phyloP scores from a whole-genome alignment of 2,797 vertebrate species.

The Staurois parvus region DNA sequence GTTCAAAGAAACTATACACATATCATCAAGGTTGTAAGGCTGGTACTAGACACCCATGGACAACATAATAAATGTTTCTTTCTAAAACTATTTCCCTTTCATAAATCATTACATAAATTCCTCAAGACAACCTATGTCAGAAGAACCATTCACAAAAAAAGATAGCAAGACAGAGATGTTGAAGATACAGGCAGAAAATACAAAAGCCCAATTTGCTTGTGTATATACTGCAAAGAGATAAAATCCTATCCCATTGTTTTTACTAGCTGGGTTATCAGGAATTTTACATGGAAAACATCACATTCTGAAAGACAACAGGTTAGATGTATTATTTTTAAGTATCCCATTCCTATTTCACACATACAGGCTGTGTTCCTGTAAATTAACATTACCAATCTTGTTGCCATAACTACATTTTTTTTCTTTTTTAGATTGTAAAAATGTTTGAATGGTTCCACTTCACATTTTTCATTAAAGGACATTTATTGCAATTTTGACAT shows the following conservation, averaged over 20 bases:
- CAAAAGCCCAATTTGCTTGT: background rate
- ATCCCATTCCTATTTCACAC: background rate
- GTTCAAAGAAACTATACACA: slow-evolving; percentile 6
- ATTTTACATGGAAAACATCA: slow-evolving; percentile 19
- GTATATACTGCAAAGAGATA: background rate
- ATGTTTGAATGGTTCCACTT: slow-evolving; percentile 39
- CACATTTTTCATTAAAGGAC: slow-evolving; percentile 12
- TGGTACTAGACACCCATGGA: slow-evolving; percentile 9
- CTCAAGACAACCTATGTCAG: slow-evolving; percentile 1
- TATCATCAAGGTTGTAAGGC: slow-evolving; percentile 5
- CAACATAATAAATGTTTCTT: slow-evolving; percentile 45
- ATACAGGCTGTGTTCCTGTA: slow-evolving; percentile 18
- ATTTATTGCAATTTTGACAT: slow-evolving; percentile 44
- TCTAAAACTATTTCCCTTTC: slow-evolving; percentile 12
- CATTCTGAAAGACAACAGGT: background rate
- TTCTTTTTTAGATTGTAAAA: slow-evolving; percentile 16
- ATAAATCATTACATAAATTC: slow-evolving; percentile 36
- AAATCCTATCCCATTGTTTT: background rate
- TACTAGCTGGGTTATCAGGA: background rate
- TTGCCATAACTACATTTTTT: slow-evolving; percentile 50
- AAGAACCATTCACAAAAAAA: background rate
- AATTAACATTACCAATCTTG: slow-evolving; percentile 41
- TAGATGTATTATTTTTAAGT: background rate
- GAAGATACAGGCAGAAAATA: background rate
- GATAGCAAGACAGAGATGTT: slow-evolving; percentile 8